Conservation (phyloP, 1,140 invertebrate genomes). For the Adelges cooleyi region DNA sequence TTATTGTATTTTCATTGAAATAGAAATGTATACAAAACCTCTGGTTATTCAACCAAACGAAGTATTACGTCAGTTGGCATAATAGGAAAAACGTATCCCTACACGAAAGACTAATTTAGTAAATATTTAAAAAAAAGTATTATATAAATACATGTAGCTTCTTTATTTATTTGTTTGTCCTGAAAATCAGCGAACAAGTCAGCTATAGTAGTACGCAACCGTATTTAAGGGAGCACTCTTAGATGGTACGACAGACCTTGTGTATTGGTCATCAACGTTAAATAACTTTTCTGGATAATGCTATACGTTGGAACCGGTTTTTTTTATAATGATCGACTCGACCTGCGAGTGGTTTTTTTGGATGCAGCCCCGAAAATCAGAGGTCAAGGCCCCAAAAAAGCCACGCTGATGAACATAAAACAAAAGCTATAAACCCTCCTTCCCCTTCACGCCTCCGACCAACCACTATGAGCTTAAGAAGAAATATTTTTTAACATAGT, state of each 20-base stretch:
- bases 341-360: background rate
- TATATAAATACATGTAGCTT: too few species aligned
- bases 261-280: slow-evolving; percentile 21
- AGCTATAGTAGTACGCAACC: too few species aligned
- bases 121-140: too few species aligned
- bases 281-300: slow-evolving; percentile 24
- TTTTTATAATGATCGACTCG: background rate
- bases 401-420: slow-evolving; percentile 13
- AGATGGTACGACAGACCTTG: background rate
- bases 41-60: too few species aligned
- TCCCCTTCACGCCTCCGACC: background rate
- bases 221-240: too few species aligned
- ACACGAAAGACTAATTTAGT: too few species aligned
- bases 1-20: too few species aligned
- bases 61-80: too few species aligned
- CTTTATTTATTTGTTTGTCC: too few species aligned
- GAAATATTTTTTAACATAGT: background rate
- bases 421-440: slow-evolving; percentile 24
- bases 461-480: background rate
- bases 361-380: slow-evolving; percentile 19
- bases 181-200: too few species aligned
- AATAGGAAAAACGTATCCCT: too few species aligned
- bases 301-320: slow-evolving; percentile 6
- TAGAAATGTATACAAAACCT: too few species aligned
- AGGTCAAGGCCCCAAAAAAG: slow-evolving; percentile 25